Evolutionary conservation across 37 sponge, comb jelly and placozoan genomes (phyloP).

Genomic region (Agelas oroides): DNA sequence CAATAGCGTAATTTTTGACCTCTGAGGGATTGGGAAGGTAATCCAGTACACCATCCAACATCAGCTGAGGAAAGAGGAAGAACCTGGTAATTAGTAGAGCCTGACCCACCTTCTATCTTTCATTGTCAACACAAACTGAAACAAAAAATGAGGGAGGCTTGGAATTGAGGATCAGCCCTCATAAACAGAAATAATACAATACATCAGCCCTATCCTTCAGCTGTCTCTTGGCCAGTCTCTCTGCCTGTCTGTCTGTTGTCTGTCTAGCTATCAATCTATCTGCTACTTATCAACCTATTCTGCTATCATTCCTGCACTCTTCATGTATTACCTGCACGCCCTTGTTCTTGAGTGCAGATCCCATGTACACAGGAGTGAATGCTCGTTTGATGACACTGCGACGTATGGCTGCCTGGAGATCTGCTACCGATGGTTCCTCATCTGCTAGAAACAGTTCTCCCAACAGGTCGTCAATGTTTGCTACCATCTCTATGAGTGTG

Average conservation of each 20-base stretch:
- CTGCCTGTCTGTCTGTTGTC: no score
- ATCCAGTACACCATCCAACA: constrained; percentile 90
- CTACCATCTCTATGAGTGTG: constrained; percentile 70
- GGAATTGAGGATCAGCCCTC: no score
- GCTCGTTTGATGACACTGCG: constrained; percentile 72
- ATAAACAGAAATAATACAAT: no score
- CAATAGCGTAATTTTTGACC: constrained; percentile 90
- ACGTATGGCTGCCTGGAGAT: constrained; percentile 83
- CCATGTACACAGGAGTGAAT: constrained; percentile 96
- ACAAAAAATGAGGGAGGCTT: no score
- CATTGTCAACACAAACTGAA: no score
- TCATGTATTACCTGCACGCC: constrained; percentile 78
- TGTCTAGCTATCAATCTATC: no score
- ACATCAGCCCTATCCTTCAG: no score
- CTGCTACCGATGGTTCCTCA: constrained; percentile 55
- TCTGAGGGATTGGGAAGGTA: constrained; percentile 96
- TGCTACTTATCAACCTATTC: not conserved
- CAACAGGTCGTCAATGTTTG: constrained; percentile 93
- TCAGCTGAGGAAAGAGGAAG: constrained; percentile 44
- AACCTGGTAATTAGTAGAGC: not conserved
- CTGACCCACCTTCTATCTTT: no score
- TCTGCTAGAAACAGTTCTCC: constrained; percentile 92
- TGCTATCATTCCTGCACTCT: no score
- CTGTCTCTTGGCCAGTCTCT: no score
- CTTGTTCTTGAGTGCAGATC: constrained; percentile 99